A percentile compares a stretch with the other conserved stretches of the same genome.
These are phyloP conservation scores for Cosmia pyralina DNA, from an alignment of 2,888 invertebrate species.

Conservation along the genomic window DNA sequence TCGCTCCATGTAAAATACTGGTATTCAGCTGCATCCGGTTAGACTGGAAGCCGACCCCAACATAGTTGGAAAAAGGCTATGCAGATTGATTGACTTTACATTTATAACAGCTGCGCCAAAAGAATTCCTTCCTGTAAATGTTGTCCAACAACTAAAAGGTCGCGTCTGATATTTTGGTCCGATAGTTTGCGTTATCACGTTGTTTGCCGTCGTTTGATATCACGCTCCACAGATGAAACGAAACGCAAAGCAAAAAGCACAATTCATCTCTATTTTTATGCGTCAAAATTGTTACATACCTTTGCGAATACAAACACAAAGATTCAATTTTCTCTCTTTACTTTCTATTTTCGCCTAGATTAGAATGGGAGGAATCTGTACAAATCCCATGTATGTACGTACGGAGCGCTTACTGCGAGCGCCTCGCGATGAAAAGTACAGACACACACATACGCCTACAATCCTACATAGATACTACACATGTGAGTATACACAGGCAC, in stretches of 20 bases:
- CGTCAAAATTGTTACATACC: constrained; percentile 23
- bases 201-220: constrained; percentile 45
- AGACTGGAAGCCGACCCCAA: no score
- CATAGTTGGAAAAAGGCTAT: no score
- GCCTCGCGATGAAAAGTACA: constrained; percentile 47
- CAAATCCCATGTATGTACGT: constrained; percentile 53
- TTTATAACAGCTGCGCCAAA: constrained; percentile 21
- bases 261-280: constrained; percentile 53
- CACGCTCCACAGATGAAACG: constrained; percentile 44
- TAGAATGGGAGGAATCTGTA: constrained; percentile 57
- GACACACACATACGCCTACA: constrained; percentile 24
- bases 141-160: constrained; percentile 32
- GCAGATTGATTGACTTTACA: no score
- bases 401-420: constrained; percentile 42
- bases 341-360: constrained; percentile 54
- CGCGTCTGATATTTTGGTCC: constrained; percentile 24
- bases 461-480: constrained; percentile 13
- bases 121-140: constrained; percentile 30
- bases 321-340: constrained; percentile 54
- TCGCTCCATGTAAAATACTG: no score
- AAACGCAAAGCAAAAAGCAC: constrained; percentile 42
- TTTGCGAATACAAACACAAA: constrained; percentile 26
- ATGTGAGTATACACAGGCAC: constrained; percentile 7
- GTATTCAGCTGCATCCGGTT: no score
- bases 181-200: constrained; percentile 43